Evolutionary conservation across 2,113 vertebrate genomes (phyloP).

Genomic region (Rostratula benghalensis): DNA sequence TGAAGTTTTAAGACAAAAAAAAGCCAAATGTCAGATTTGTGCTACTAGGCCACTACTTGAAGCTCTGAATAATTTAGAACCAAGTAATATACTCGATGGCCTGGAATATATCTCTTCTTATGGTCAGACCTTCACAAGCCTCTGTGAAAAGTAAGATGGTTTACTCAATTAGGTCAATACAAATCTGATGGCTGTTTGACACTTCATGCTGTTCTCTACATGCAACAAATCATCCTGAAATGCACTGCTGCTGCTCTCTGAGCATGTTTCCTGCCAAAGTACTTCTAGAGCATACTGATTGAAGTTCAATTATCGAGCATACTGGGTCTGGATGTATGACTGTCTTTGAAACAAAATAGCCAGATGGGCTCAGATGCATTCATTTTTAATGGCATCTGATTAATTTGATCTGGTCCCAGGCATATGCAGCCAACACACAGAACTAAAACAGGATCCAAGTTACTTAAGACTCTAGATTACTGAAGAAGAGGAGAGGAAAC

Average conservation of each 20-base stretch:
- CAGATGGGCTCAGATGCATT: background rate
- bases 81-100: background rate
- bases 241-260: background rate
- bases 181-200: background rate
- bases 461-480: background rate
- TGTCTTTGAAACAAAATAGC: background rate
- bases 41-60: background rate
- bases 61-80: background rate
- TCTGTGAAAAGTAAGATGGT: background rate
- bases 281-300: background rate
- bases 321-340: background rate
- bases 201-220: background rate
- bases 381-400: background rate
- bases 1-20: background rate
- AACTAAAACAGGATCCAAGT: background rate
- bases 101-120: background rate
- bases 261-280: background rate
- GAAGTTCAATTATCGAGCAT: background rate
- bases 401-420: background rate
- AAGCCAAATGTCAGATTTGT: background rate
- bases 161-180: background rate
- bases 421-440: background rate
- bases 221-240: background rate
- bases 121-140: background rate
- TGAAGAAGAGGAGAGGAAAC: background rate